Evolutionary conservation across 2,113 vertebrate genomes (phyloP), one percentile per base, ranked within the genome.

Genomic region (Eretmochelys imbricata): DNA sequence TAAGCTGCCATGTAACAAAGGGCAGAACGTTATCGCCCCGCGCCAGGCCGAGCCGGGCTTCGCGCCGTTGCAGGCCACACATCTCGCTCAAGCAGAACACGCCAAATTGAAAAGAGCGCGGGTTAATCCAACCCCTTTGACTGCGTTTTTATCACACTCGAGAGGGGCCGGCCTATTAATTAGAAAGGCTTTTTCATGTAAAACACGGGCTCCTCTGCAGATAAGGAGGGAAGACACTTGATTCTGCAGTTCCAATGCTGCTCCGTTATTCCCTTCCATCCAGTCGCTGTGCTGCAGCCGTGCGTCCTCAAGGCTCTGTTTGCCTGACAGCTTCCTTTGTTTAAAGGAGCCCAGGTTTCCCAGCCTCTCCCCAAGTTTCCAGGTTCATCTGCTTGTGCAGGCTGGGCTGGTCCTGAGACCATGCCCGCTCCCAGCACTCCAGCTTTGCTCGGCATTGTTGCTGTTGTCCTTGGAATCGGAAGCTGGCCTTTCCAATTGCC

Each of bases 131-230:
- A 93, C 95, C 95, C 97, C 95, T 97, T 97, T 93, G 97, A 90
- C 93, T 93, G 94, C 84, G 62, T 93, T 96, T 98, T 97, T 97
- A 97, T 98, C 97, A 91, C 97, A 91, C 78, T 95, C 90, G 88
- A 97, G 96, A 97, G 95, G 95, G 97, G 96, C 94, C 82, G 96
- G 91, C 94, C 97, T 95, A 97, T 97, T 97, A 97, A 97, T 98
- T 97, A 97, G 97, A 97, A 96, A 97, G 50, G 94, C 97, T 96
- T 96, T 97, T 98, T 97, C 97, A 97, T 98, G 97, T 98, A 97
- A 98, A 98, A 98, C 97, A 97, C 50, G 50, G 94, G 88, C 48
- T 88, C 22, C 97, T 96, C 95, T 94, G 92, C 96, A 95, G 97
- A 97, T 97, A 97, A 98, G 97, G 51, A 80, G 88, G 89, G 96